Evolutionary conservation across 2,113 vertebrate genomes (phyloP).

Genomic region (Rhipidura dahli): DNA sequence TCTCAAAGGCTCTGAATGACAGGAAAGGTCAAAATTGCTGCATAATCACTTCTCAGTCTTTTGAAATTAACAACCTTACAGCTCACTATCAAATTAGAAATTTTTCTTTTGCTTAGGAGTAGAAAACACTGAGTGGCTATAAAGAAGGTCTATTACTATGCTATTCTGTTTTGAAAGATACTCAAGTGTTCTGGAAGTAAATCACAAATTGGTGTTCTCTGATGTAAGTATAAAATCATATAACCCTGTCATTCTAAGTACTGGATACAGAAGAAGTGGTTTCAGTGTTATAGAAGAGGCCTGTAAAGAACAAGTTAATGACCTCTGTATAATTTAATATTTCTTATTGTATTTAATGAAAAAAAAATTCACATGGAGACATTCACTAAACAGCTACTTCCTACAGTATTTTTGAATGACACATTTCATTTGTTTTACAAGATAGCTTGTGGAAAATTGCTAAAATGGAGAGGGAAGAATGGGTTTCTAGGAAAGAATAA

Average conservation of each 20-base stretch:
- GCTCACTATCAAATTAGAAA: neutral
- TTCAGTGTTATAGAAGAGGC: neutral
- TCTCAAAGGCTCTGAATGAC: neutral
- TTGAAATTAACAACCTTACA: neutral
- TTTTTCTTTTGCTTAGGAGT: neutral
- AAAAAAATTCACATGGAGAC: neutral
- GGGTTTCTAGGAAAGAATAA: neutral
- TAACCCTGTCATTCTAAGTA: neutral
- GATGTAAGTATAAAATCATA: neutral
- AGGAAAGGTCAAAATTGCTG: slow-evolving; percentile 1
- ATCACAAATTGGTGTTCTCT: neutral
- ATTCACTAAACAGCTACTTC: neutral
- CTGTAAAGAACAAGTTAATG: neutral
- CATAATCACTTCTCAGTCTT: neutral
- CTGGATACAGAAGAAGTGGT: neutral
- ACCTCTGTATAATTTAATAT: neutral
- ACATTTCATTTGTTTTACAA: neutral
- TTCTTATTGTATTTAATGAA: neutral
- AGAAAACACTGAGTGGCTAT: neutral
- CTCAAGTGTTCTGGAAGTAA: neutral
- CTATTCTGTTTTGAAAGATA: neutral
- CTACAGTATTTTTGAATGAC: neutral
- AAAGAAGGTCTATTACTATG: neutral
- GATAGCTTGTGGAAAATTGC: neutral
- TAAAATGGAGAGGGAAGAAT: neutral